Percentiles rank a stretch among this genome's conserved stretches.
These are phyloP conservation scores for Neofelis nebulosa DNA, from an alignment of 2,113 vertebrate genomes.

Conservation along the genomic window DNA sequence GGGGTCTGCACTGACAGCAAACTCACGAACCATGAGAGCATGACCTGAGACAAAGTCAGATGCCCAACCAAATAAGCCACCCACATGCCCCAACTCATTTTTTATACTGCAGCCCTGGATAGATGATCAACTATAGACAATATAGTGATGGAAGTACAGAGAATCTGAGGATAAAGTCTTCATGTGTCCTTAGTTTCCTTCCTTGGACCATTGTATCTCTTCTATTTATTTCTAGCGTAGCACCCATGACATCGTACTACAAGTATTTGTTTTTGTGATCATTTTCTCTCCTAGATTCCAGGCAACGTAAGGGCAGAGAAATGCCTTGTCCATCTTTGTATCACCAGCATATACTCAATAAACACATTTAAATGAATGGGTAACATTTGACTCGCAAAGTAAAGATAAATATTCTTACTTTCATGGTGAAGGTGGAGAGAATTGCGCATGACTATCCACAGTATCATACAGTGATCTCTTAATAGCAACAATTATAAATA, in stretches of 20 bases:
- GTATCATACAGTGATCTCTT: not conserved
- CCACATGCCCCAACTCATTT: not conserved
- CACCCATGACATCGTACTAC: not conserved
- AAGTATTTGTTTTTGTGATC: not conserved
- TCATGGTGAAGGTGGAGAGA: not conserved
- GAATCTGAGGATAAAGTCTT: not conserved
- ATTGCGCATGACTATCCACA: not conserved
- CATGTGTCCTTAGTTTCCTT: not conserved
- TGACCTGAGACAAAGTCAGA: no score
- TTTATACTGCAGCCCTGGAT: not conserved
- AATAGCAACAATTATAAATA: not conserved
- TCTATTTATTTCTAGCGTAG: not conserved
- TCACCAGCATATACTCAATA: not conserved
- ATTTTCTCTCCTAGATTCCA: not conserved
- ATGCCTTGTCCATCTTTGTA: not conserved
- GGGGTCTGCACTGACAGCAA: no score
- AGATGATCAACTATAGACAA: not conserved
- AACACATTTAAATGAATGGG: not conserved
- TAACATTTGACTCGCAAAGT: not conserved
- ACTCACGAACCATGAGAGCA: no score
- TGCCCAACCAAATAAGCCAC: no score
- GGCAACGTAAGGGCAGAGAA: not conserved
- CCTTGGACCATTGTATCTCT: not conserved
- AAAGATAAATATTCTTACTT: not conserved
- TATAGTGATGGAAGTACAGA: not conserved